Base-by-base conservation (phyloP, 2,797 vertebrate species). In the Hydrophis major region DNA sequence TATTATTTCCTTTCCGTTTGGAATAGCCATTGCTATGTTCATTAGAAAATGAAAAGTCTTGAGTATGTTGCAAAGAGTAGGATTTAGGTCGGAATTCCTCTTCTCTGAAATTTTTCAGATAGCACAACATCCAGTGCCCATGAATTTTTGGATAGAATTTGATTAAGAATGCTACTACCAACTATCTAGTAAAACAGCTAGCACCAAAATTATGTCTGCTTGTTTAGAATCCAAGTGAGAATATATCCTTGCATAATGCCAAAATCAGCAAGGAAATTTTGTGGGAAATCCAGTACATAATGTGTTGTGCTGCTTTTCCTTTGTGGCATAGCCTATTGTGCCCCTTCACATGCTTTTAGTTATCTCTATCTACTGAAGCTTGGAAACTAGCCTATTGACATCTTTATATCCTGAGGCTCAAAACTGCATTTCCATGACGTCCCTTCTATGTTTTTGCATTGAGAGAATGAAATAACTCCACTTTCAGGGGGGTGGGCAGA, bases 11-110 rank as follows among this genome's bases (percentile, higher is more conserved):
- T 95, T 94, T 90, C 89, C 74, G 69, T 96, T 97, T 89, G 86
- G 95, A 87, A 95, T 95, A 88, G 98, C 97, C 97, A 98, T 98
- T 98, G 98, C 98, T 97, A 97, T 96, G 96, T 96, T 90, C 96
- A 96, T 92, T 96, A 92, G 95, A 95, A 97, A 96, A 96, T 96
- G 97, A 97, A 94, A 96, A 97, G 97, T 96, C 97, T 98, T 96
- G 95, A 56, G 93, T 96, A 93, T 0, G 4, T 96, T 86, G 89
- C 69, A 90, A 42, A 32, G 12, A 63, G 20, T 57, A 95, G 89
- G n/a, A 91, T 60, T 87, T 1, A 86, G n/a, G 32, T 11, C 37
- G 32, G 16, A 87, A 8, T 6, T 37, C 59, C 60, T 88, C 86
- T 90, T 87, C 90, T 92, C 27, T 78, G 91, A 59, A 83, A 22